Evolutionary conservation across 2,888 invertebrate species (phyloP), one percentile per base, ranked within the genome.

Genomic region (Lasioglossum figueresi): DNA sequence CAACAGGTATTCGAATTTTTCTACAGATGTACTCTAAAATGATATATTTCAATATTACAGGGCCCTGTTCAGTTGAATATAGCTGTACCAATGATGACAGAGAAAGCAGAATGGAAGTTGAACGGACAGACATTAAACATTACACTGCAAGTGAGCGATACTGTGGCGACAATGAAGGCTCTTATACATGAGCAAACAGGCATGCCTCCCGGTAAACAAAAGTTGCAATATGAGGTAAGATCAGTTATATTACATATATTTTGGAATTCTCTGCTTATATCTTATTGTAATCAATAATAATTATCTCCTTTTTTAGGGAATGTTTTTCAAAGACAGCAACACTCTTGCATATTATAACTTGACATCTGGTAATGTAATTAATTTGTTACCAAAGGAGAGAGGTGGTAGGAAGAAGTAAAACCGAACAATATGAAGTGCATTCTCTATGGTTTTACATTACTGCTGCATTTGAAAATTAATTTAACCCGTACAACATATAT

Each of bases 281-380:
- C n/a, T 12, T 12, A 37, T n/a, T 27, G 40, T n/a, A 70, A 27
- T 40, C 12, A 70, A 40, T n/a, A 40, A 40, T 70, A 5, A 40
- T n/a, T 70, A 40, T 68, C 78, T 79, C 77, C 91, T 90, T 91
- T 95, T 96, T 34, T 95, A 99, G 98, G 99, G 99, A 56, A 97
- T 99, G 95, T 99, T 99, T 96, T 98, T 99, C 96, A 99, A 99
- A 95, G 99, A 99, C 95, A 98, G 97, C 77, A 98, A 99, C 94
- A 97, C 98, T 0, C 96, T 99, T 95, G 99, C 99, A 0, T 99
- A 97, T 96, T 99, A 99, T 96, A 99, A 99, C 95, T 97, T 99
- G 87, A 96, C 97, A 16, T 97, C 98, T 52, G 98, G 98, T 78
- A 97, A 98, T 0, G 96, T 97, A 16, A 96, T 99, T 63, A 98